These are phyloP conservation scores for Paracanthobrama guichenoti DNA, from an alignment of 2,113 vertebrate genomes.

Conservation along the genomic window DNA sequence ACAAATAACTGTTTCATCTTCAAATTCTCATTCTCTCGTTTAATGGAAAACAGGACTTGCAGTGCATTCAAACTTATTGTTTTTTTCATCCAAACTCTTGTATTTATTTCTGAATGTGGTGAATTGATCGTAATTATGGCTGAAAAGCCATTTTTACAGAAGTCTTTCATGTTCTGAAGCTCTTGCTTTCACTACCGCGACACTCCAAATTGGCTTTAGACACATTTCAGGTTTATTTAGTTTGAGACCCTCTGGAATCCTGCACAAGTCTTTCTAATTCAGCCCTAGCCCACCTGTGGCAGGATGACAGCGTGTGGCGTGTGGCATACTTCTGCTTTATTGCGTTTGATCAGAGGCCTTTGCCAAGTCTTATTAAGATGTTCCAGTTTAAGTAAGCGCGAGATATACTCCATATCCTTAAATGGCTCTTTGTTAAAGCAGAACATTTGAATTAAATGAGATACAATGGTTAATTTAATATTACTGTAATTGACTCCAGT, in stretches of 20 bases:
- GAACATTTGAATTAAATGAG: conserved; percentile 33
- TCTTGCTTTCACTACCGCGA: neutral
- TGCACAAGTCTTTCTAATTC: conserved; percentile 13
- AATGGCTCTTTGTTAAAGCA: conserved; percentile 38
- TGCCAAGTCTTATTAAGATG: conserved; percentile 30
- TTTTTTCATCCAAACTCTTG: neutral
- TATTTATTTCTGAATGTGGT: conserved; percentile 28
- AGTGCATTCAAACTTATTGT: neutral
- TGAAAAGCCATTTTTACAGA: conserved; percentile 15
- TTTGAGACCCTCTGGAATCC: neutral
- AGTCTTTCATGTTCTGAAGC: neutral
- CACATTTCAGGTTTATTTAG: neutral
- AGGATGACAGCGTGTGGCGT: conserved; percentile 10
- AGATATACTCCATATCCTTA: conserved; percentile 29
- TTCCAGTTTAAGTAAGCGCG: conserved; percentile 10
- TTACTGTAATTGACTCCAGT: conserved; percentile 44
- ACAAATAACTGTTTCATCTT: conserved; percentile 35
- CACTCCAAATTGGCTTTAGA: conserved; percentile 23
- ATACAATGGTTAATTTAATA: conserved; percentile 43
- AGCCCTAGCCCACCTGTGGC: conserved; percentile 17
- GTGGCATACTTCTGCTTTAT: neutral
- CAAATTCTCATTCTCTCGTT: conserved; percentile 19
- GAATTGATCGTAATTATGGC: conserved; percentile 21
- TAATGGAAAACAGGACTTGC: conserved; percentile 32
- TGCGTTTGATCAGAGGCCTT: conserved; percentile 25